Conservation (phyloP, 2,797 vertebrate genomes). For the Naso thynnoides region DNA sequence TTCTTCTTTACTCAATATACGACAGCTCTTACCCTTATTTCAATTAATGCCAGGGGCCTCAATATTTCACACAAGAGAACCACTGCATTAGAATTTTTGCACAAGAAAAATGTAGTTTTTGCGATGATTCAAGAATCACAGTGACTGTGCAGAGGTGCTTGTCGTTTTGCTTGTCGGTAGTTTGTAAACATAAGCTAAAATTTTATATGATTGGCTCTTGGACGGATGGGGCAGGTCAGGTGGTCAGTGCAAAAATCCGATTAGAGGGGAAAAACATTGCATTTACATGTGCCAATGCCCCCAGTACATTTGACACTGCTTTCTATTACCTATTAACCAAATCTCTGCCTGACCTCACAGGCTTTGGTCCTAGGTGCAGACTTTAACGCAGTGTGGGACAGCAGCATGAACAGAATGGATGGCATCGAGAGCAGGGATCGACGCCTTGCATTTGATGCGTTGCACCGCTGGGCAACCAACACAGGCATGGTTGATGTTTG, state of each 20-base stretch:
- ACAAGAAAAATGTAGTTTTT: neutral
- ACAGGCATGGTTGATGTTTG: constrained; percentile 8
- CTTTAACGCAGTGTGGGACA: neutral
- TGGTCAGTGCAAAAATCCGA: neutral
- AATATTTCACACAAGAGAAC: neutral
- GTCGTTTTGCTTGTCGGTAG: neutral
- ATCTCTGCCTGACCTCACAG: neutral
- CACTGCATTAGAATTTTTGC: neutral
- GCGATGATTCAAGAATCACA: constrained; percentile 1
- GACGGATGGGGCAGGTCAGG: neutral
- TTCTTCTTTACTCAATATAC: neutral
- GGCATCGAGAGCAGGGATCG: neutral
- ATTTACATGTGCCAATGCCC: neutral
- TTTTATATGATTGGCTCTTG: neutral
- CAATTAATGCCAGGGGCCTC: neutral
- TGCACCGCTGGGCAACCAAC: neutral
- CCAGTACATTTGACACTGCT: neutral
- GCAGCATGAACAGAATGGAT: neutral
- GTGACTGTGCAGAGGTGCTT: neutral
- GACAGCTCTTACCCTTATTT: constrained; percentile 1
- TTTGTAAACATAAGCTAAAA: neutral
- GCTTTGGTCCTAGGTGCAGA: neutral
- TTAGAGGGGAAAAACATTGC: neutral
- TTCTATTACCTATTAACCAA: neutral
- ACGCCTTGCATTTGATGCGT: neutral